Evolutionary conservation across 2,888 invertebrate genomes (phyloP).

Genomic region (Ephialtes manifestator): DNA sequence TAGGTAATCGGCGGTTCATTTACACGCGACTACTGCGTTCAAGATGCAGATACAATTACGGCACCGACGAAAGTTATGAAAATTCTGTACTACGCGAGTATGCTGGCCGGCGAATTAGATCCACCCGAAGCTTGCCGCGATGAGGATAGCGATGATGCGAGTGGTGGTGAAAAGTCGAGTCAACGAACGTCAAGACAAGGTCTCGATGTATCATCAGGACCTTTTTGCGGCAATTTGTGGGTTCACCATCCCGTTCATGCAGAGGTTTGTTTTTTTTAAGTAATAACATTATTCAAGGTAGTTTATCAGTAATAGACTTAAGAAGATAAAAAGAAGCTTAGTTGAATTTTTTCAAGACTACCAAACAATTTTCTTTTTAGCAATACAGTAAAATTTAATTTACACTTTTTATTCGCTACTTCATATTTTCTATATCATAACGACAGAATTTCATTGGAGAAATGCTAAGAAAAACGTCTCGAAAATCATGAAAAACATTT

Average conservation of each 20-base stretch:
- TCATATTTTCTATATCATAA: too few relatives aligned
- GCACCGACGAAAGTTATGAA: constrained; percentile 96
- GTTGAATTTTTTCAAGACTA: not conserved
- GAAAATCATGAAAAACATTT: too few relatives aligned
- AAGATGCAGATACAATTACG: constrained; percentile 94
- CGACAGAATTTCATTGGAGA: too few relatives aligned
- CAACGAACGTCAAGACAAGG: constrained; percentile 51
- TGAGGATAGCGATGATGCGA: constrained; percentile 87
- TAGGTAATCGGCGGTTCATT: constrained; percentile 92
- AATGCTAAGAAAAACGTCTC: too few relatives aligned
- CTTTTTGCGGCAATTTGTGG: constrained; percentile 15
- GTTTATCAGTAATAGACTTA: too few relatives aligned
- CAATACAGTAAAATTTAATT: too few relatives aligned
- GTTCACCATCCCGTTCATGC: constrained; percentile 6
- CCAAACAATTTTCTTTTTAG: too few relatives aligned
- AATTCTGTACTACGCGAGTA: constrained; percentile 95
- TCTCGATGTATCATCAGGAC: constrained; percentile 4
- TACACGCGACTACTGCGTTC: constrained; percentile 91
- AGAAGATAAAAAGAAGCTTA: too few relatives aligned
- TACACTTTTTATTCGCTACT: too few relatives aligned
- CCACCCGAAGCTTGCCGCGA: constrained; percentile 88
- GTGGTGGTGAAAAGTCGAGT: constrained; percentile 77
- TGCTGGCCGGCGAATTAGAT: constrained; percentile 94
- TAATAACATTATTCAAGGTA: not conserved
- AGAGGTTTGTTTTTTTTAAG: not conserved